phyloP scores from a whole-genome alignment of 2,888 invertebrate genomes.

The Leptinotarsa rubiginosa region DNA sequence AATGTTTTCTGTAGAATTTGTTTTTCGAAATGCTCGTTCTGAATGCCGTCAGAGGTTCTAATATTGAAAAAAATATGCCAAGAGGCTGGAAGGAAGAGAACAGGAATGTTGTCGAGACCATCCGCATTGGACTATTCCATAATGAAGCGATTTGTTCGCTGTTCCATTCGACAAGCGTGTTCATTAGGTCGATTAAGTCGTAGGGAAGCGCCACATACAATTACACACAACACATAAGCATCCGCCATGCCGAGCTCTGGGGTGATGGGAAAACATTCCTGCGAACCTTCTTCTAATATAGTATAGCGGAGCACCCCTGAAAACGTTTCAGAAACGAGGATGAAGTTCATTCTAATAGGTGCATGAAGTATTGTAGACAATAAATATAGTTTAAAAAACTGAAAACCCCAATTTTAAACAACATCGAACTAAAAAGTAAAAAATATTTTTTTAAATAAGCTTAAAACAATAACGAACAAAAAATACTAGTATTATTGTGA shows the following conservation, averaged over 20 bases:
- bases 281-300: constrained; percentile 31
- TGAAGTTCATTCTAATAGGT: too few species aligned
- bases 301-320: too few species aligned
- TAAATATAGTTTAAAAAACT: too few species aligned
- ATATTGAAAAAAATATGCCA: neutral
- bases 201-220: constrained; percentile 56
- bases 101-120: constrained; percentile 51
- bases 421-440: too few species aligned
- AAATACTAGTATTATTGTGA: too few species aligned
- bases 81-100: constrained; percentile 2
- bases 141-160: constrained; percentile 60
- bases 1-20: neutral
- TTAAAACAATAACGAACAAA: too few species aligned
- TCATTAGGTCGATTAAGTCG: constrained; percentile 61
- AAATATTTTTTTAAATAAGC: too few species aligned
- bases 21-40: neutral
- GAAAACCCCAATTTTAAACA: too few species aligned
- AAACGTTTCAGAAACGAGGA: too few species aligned
- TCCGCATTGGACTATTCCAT: constrained; percentile 56
- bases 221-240: constrained; percentile 56
- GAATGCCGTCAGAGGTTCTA: neutral
- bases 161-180: constrained; percentile 59
- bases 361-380: too few species aligned
- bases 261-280: constrained; percentile 35
- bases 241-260: constrained; percentile 45